A percentile compares a stretch with the other conserved stretches of the same genome.
These are phyloP conservation scores for Fratercula arctica DNA, from an alignment of 2,797 vertebrate genomes.

Conservation along the genomic window DNA sequence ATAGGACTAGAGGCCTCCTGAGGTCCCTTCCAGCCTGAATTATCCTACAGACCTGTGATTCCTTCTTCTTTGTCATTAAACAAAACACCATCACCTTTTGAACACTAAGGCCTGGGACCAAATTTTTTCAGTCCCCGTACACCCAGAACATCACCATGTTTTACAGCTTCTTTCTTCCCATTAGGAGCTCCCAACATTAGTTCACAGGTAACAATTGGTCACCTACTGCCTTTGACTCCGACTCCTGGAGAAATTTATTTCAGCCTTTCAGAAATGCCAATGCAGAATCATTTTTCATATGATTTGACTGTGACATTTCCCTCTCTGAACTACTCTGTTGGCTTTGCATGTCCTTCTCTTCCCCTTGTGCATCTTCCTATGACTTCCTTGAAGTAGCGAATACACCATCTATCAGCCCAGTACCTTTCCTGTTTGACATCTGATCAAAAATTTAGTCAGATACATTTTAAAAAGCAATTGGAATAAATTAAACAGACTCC, in stretches of 20 bases:
- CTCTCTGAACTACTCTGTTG: not conserved
- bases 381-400: not conserved
- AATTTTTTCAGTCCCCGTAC: not conserved
- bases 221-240: not conserved
- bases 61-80: not conserved
- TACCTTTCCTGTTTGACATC: not conserved
- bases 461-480: fast-evolving
- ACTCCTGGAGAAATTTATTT: not conserved
- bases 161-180: not conserved
- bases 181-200: not conserved
- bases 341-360: not conserved
- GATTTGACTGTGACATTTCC: not conserved
- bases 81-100: not conserved
- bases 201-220: not conserved
- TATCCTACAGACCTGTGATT: not conserved
- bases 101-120: not conserved
- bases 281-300: not conserved
- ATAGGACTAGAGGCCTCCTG: not conserved
- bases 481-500: not conserved
- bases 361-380: not conserved
- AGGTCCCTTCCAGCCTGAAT: not conserved
- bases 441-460: not conserved
- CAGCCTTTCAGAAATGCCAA: not conserved
- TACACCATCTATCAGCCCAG: not conserved
- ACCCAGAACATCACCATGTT: not conserved